Base-by-base conservation (phyloP, 2,113 vertebrate genomes). In the Arothron firmamentum region DNA sequence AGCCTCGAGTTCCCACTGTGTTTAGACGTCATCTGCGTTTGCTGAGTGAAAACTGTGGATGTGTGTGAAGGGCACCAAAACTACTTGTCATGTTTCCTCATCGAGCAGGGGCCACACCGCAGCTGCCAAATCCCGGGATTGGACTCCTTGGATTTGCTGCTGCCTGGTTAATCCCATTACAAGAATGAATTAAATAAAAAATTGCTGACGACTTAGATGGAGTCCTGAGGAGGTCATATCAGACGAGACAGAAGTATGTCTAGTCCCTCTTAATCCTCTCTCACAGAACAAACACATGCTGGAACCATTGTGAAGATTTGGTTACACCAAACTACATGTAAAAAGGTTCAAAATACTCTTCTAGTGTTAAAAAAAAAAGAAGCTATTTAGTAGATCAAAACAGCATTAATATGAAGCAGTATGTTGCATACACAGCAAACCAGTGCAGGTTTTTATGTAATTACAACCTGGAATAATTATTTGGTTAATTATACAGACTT, bases 171-270 rank as follows among this genome's bases (percentile, higher is more conserved):
- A 92, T 91, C 89, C 88, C 77, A 90, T 90, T 92, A 90, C 69
- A 86, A 82, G 82, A 85, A 88, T 89, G 87, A 91, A 90, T 90
- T 91, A 86, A 88, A 86, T 51, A 79, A 85, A 90, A 91, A 91
- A 91, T 87, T 91, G 91, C 91, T 92, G 91, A 92, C 87, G 80
- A 87, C 75, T 90, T 88, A 86, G 47, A 80, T 85, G 72, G 79
- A 86, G 83, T 81, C 75, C 71, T 67, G 80, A 86, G 82, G 84
- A 90, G 88, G 89, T 89, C 88, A 90, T 86, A 87, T 87, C 84
- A 86, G 86, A 89, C 83, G 82, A 80, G 84, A 87, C 80, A 87
- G 77, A 87, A 87, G 80, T 72, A 84, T 87, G 88, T 88, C 86
- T 90, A 66, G 81, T 73, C 81, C 61, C 28, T 53, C 57, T 74